Percentiles rank a stretch among this genome's conserved stretches.
These are phyloP conservation scores for Pocillopora grandis DNA, from an alignment of 92 coral and sea anemone species.

Conservation along the genomic window DNA sequence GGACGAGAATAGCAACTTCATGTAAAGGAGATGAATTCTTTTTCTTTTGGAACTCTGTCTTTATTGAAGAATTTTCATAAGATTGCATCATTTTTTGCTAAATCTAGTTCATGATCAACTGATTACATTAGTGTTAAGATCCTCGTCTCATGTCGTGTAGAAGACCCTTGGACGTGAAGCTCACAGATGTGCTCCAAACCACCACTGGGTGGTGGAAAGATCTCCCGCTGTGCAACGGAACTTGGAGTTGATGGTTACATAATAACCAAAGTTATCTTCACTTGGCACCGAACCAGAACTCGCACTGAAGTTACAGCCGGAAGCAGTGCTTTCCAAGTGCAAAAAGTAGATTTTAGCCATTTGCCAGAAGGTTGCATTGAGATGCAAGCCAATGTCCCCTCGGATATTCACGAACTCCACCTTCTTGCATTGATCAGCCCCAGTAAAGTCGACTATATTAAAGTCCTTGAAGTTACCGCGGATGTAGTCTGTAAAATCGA, in stretches of 20 bases:
- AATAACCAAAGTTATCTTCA: constrained; percentile 69
- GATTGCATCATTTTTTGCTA: too few species aligned
- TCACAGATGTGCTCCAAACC: constrained; percentile 60
- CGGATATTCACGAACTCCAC: too few species aligned
- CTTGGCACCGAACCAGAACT: constrained; percentile 43
- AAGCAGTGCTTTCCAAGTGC: not conserved
- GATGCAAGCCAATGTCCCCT: too few species aligned
- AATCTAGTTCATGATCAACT: too few species aligned
- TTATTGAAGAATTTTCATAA: too few species aligned
- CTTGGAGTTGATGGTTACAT: constrained; percentile 26
- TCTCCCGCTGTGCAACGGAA: constrained; percentile 11
- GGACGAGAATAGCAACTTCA: too few species aligned
- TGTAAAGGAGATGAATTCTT: too few species aligned
- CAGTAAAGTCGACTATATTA: not conserved
- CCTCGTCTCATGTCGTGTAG: too few species aligned
- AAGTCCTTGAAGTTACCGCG: constrained; percentile 2
- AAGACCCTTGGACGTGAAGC: not conserved
- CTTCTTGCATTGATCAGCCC: too few species aligned
- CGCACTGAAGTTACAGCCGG: constrained; percentile 58
- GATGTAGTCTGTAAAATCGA: constrained; percentile 19
- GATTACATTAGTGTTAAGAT: too few species aligned
- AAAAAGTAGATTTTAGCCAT: not conserved
- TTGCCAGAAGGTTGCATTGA: not conserved
- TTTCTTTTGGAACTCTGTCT: too few species aligned
- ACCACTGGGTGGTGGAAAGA: constrained; percentile 68